Conservation (phyloP, 2,797 vertebrate species). For the Jordanella pulchra region DNA sequence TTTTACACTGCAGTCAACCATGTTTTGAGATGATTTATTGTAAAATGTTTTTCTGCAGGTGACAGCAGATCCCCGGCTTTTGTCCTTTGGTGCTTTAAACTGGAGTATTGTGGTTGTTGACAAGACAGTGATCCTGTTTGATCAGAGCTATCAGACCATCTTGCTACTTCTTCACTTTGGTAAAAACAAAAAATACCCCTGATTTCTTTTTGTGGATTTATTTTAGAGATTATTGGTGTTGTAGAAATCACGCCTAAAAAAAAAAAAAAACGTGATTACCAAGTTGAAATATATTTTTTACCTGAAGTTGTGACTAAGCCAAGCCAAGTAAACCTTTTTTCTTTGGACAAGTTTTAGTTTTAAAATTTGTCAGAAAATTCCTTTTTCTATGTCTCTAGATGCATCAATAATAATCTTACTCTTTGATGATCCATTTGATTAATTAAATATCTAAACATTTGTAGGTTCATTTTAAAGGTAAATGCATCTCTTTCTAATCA, state of each 20-base stretch:
- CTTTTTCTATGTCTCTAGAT: background rate
- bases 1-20: background rate
- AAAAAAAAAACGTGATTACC: too few relatives aligned
- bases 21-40: background rate
- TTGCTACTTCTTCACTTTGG: slow-evolving; percentile 89
- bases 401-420: background rate
- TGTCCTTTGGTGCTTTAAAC: slow-evolving; percentile 75
- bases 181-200: slow-evolving; percentile 60
- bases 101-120: slow-evolving; percentile 87
- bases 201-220: background rate
- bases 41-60: slow-evolving; percentile 73
- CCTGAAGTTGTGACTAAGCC: background rate
- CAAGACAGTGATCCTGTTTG: slow-evolving; percentile 88
- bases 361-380: background rate
- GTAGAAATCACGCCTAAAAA: too few relatives aligned
- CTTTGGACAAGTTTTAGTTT: background rate
- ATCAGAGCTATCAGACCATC: slow-evolving; percentile 84
- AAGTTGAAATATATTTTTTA: too few relatives aligned
- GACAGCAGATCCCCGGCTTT: slow-evolving; percentile 77
- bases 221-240: too few relatives aligned
- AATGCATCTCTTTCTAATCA: background rate
- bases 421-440: background rate
- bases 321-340: background rate
- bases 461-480: background rate
- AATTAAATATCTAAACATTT: background rate